phyloP scores from a whole-genome alignment of 2,797 vertebrate species.

The Orientallactaga sibirica region DNA sequence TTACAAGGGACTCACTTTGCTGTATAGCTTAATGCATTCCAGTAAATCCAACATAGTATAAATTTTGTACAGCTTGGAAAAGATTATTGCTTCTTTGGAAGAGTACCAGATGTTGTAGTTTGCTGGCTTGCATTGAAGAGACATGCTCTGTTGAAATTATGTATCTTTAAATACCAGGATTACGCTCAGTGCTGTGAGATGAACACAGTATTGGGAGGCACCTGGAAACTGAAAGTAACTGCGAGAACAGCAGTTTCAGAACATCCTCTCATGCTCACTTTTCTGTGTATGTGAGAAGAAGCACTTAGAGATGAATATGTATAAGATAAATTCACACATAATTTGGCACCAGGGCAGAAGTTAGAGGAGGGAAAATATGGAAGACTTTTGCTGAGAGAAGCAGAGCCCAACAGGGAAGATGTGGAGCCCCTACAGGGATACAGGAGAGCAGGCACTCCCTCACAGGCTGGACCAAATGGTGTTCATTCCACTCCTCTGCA shows the following conservation, averaged over 20 bases:
- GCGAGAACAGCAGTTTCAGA: conserved; percentile 38
- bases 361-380: neutral
- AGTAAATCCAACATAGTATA: neutral
- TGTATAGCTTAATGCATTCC: neutral
- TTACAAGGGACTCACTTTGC: neutral
- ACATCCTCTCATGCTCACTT: conserved; percentile 24
- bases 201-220: neutral
- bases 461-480: neutral
- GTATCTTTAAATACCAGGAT: conserved; percentile 52
- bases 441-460: neutral
- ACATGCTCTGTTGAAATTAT: conserved; percentile 43
- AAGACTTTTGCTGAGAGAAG: neutral
- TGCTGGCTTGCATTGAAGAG: neutral
- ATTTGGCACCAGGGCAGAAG: neutral
- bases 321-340: neutral
- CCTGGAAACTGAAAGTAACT: neutral
- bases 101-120: conserved; percentile 6
- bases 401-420: neutral
- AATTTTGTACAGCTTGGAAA: conserved; percentile 24
- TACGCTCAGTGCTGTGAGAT: conserved; percentile 21
- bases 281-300: neutral
- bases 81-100: conserved; percentile 35
- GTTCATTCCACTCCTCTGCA: neutral
- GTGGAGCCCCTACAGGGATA: neutral
- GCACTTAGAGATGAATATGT: conserved; percentile 36